Base-by-base conservation (phyloP, 2,113 vertebrate species). In the Otolemur garnettii region DNA sequence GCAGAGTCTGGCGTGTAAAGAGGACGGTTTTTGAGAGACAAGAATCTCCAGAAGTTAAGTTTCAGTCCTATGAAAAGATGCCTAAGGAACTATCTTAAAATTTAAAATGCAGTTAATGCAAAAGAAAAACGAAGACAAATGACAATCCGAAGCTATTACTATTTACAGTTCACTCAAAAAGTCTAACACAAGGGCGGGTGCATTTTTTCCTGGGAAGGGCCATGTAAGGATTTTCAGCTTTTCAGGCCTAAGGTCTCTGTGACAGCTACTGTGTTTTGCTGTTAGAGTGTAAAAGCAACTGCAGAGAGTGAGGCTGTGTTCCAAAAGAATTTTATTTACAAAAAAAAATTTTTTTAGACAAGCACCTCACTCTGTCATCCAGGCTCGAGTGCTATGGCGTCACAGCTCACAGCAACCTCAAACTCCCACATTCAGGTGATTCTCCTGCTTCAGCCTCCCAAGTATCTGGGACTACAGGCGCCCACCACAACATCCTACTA, bases 71-170 rank as follows among this genome's bases (percentile, higher is more conserved):
- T 28, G 77, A 33, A 57, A 84, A 57, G 7, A 38, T 18, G 11
- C 4, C 33, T 30, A 4, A 64, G 19, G 30, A 66, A 35, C 83
- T 83, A 59, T 50, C 28, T 85, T 79, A 80, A 77, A 19, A 60
- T 38, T 72, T 66, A n/a, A 92, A 87, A 87, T 75, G 33, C 42
- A 74, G 81, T 80, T 88, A 74, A 35, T 91, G 45, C 42, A 71
- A 91, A 92, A 57, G 57, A 14, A 8, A 13, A 19, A 30, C 62
- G 74, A n/a, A 81, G 38, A 26, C 84, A 80, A 68, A 62, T 60
- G 50, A 30, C 15, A 68, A 60, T 45, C 19, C 2, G 17, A 33
- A 22, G 68, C 45, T 50, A 50, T 50, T 50, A 60, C 33, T 42
- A 28, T 45, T 53, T 42, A 7, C 53, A 13, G 1, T 8, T 80